Base-by-base conservation (phyloP, 2,888 invertebrate genomes). In the Tenthredo livida region DNA sequence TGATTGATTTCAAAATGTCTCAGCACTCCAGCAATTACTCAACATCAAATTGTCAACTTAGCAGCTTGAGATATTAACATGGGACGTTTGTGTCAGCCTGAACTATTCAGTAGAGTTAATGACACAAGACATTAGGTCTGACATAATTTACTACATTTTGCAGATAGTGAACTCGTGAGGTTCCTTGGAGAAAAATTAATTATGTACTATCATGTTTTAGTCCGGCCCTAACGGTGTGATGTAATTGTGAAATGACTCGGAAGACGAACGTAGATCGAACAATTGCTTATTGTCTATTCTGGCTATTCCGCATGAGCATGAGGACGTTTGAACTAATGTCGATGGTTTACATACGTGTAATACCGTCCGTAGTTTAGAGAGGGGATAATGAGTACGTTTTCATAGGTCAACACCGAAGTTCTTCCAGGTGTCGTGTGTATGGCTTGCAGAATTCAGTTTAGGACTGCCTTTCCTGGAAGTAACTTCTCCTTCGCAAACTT, bases 391-490 rank as follows among this genome's bases (percentile, higher is more conserved):
- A 29, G 33, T 33, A n/a, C 15, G 54, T 54, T 54, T 54, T 29
- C 17, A 47, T 25, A 17, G 40, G 25, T 54, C 15, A 15, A 17
- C 54, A 17, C 33, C 54, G 33, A 33, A 77, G 17, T 54, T 33
- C 17, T n/a, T 15, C 10, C 54, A 17, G 54, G 50, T 10, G 15
- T 29, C 25, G 29, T 7, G 54, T 40, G 17, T 29, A n/a, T 9
- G 17, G 77, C 33, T 80, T 37, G 10, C 78, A 6, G 50, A 40
- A 80, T 80, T 80, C 78, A 80, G 78, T 80, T 61, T 40, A 61
- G 37, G n/a, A 6, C 21, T 61, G 61, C 21, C 78, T 21, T 78
- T 33, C 78, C 21, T 61, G 33, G 40, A 33, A 80, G 78, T 5
- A 61, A 61, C 78, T 80, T 61, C 12, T 61, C 21, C 37, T 21